These are phyloP conservation scores for Microtus montanus DNA, from an alignment of 2,113 vertebrate species.

Conservation along the genomic window DNA sequence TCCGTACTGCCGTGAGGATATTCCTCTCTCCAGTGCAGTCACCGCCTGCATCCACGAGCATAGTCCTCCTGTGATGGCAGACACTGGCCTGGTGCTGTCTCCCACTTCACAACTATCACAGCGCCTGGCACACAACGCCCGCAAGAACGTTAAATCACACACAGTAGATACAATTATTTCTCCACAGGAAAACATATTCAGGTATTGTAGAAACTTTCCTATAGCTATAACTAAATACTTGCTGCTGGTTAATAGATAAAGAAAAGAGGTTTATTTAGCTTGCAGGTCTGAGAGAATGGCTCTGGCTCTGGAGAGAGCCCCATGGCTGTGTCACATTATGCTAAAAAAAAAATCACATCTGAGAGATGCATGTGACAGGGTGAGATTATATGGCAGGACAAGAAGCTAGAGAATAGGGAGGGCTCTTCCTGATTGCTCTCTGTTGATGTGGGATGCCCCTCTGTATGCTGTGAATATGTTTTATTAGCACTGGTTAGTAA, in stretches of 20 bases:
- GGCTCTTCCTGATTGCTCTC: not conserved
- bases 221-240: not conserved
- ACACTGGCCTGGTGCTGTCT: not conserved
- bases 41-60: not conserved
- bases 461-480: no score
- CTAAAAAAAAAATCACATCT: not conserved
- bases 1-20: not conserved
- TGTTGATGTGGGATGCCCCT: no score
- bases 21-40: not conserved
- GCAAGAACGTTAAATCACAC: not conserved
- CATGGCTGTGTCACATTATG: not conserved
- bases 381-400: not conserved
- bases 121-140: not conserved
- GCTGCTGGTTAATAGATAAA: not conserved
- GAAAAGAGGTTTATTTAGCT: not conserved
- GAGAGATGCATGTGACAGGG: not conserved
- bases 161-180: not conserved
- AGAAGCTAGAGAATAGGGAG: not conserved
- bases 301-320: not conserved
- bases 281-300: not conserved
- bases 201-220: not conserved
- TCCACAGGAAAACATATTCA: not conserved
- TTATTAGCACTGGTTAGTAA: no score
- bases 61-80: not conserved
- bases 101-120: rapidly evolving